Base-by-base conservation (phyloP, 2,113 vertebrate genomes). In the Ramphastos sulfuratus region DNA sequence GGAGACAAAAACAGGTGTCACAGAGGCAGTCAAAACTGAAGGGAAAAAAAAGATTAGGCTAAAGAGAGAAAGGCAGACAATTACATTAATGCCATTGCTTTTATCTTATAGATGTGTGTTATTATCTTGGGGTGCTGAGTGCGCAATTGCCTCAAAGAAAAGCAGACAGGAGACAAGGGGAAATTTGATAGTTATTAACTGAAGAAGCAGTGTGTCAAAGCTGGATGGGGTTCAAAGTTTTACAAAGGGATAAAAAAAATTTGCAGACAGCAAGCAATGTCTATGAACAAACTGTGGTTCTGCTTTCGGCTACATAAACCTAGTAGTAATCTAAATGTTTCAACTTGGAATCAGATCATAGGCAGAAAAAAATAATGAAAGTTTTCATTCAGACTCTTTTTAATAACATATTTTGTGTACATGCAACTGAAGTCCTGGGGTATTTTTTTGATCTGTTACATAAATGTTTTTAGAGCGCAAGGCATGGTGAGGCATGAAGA, bases 1-100 rank as follows among this genome's bases (percentile, higher is more conserved):
- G 97, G 98, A 98, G 98, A 98, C 98, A 98, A 98, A 98, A 98
- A 98, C 98, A 99, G 98, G 98, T 99, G 99, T 99, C 98, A 99
- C 98, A 98, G 97, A 99, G 98, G 98, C 98, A 98, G 98, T 98
- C 98, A 98, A 98, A 98, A 98, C 98, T 98, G 98, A 97, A 97
- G 96, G 95, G 50, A 24, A 93, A 97, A 98, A 97, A 97, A 97
- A 98, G 98, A 98, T 98, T 98, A 98, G 97, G 97, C 98, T 98
- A 98, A 98, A 98, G 96, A 97, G 97, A 97, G 97, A 98, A 97
- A 98, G 97, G 98, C 97, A 98, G 98, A 98, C 98, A 98, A 98
- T 99, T 98, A 98, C 98, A 98, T 98, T 98, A 98, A 98, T 98
- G 98, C 98, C 97, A 97, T 93, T 98, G 98, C 98, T 98, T 98